phyloP scores from a whole-genome alignment of 2,888 invertebrate genomes.

The Schrankia costaestrigalis region DNA sequence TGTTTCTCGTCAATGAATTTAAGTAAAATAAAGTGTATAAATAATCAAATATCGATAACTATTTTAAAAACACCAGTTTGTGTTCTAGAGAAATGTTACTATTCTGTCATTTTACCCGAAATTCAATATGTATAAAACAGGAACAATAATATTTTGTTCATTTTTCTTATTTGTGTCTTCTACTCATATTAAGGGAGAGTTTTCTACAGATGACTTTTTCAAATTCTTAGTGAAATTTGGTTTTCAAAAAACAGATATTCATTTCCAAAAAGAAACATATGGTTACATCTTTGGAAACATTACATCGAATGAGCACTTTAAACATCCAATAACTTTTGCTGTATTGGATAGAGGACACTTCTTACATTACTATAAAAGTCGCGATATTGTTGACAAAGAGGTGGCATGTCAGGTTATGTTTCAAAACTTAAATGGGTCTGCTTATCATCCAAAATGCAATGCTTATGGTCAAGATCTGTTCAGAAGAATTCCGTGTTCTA shows the following conservation, averaged over 20 bases:
- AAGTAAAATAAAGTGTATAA: too few relatives aligned
- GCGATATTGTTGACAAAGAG: conserved; percentile 82
- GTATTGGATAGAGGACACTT: conserved; percentile 94
- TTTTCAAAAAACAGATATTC: conserved; percentile 96
- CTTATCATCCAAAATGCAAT: conserved; percentile 92
- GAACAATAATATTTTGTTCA: conserved; percentile 49
- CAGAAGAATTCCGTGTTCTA: conserved; percentile 91
- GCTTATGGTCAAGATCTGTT: conserved; percentile 88
- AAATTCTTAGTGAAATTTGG: conserved; percentile 97
- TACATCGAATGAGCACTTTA: conserved; percentile 85
- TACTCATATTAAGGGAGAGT: conserved; percentile 67
- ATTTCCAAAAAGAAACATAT: conserved; percentile 91
- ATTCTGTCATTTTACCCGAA: conserved; percentile 16
- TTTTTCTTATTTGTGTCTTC: conserved; percentile 47
- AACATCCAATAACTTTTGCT: conserved; percentile 89
- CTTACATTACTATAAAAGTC: conserved; percentile 93
- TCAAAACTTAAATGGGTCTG: conserved; percentile 87
- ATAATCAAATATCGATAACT: too few relatives aligned
- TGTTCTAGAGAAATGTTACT: conserved; percentile 31
- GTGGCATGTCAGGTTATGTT: conserved; percentile 93
- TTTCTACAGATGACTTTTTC: conserved; percentile 86
- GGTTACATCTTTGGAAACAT: conserved; percentile 98
- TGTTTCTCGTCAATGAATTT: too few relatives aligned
- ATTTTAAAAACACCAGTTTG: neutral
- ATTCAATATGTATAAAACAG: conserved; percentile 57